A percentile compares a stretch with the other conserved stretches of the same genome.
Evolutionary conservation across 1,140 invertebrate species (phyloP).

Genomic region (Phymastichus coffea): DNA sequence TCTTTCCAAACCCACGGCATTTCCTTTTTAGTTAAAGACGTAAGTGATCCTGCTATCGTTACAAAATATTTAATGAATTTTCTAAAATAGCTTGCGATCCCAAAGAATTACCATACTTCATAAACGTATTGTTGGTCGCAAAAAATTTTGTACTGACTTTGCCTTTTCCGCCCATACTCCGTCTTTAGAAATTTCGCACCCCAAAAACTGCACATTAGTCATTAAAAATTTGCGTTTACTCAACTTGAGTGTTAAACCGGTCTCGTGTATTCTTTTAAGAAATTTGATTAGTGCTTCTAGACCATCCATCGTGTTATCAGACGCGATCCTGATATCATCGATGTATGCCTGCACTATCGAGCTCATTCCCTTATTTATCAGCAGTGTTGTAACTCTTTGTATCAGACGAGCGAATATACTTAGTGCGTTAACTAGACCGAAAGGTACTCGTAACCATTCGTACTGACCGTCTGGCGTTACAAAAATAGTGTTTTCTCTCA

Average conservation of each 20-base stretch:
- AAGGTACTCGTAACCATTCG: too few relatives aligned
- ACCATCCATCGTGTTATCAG: background rate
- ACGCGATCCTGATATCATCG: slow-evolving; percentile 14
- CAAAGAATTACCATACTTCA: slow-evolving; percentile 30
- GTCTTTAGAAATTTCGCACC: background rate
- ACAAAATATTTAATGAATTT: slow-evolving; percentile 29
- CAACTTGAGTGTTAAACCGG: slow-evolving; percentile 12
- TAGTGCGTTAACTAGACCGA: slow-evolving; percentile 17
- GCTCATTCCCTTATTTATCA: background rate
- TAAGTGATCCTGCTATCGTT: slow-evolving; percentile 20
- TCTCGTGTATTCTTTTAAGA: background rate
- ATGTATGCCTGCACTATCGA: slow-evolving; percentile 16
- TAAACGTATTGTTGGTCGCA: slow-evolving; percentile 12
- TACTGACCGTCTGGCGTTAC: too few relatives aligned
- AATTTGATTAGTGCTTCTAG: background rate
- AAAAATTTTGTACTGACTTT: slow-evolving; percentile 2
- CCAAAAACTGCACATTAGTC: slow-evolving; percentile 7
- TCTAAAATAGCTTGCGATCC: slow-evolving; percentile 30
- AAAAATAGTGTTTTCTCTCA: slow-evolving; percentile 9
- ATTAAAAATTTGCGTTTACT: slow-evolving; percentile 21
- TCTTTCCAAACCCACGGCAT: slow-evolving; percentile 14
- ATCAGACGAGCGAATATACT: slow-evolving; percentile 1
- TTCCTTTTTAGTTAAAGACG: slow-evolving; percentile 12
- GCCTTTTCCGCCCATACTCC: background rate
- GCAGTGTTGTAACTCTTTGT: background rate